A percentile compares a stretch with the other conserved stretches of the same genome.
These are phyloP conservation scores for Hermaeophaga mercurialis DNA, from an alignment of 2,888 invertebrate genomes.

Conservation along the genomic window DNA sequence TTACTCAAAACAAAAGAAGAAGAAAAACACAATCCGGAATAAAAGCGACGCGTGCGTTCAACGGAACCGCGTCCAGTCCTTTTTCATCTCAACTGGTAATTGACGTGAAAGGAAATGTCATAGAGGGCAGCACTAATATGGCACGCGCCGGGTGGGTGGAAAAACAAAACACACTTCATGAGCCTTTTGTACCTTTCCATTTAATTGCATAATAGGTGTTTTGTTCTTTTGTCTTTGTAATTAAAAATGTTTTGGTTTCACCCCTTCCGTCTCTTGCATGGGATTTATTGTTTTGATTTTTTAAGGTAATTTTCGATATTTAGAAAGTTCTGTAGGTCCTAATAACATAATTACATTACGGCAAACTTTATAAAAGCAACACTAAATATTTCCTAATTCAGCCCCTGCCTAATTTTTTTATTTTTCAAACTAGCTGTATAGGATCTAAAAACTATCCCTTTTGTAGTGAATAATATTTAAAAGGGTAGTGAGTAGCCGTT, in stretches of 20 bases:
- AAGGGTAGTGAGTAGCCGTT: slow-evolving; percentile 33
- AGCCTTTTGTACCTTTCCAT: slow-evolving; percentile 31
- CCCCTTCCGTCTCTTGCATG: too few species aligned
- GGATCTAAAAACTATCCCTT: slow-evolving; percentile 1
- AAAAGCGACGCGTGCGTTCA: slow-evolving; percentile 39
- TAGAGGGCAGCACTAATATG: slow-evolving; percentile 42
- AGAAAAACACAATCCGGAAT: slow-evolving; percentile 23
- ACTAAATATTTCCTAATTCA: too few species aligned
- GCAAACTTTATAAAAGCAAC: too few species aligned
- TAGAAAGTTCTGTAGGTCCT: too few species aligned
- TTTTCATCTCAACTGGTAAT: slow-evolving; percentile 37
- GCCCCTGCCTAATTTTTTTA: neutral
- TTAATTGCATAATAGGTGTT: slow-evolving; percentile 48
- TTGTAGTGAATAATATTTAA: slow-evolving; percentile 5
- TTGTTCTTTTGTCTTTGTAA: slow-evolving; percentile 44
- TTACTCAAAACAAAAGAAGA: slow-evolving; percentile 25
- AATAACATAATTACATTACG: too few species aligned
- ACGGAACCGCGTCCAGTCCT: slow-evolving; percentile 34
- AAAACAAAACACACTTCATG: slow-evolving; percentile 39
- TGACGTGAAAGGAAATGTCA: slow-evolving; percentile 41
- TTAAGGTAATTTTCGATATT: too few species aligned
- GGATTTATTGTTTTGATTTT: too few species aligned
- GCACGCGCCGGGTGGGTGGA: slow-evolving; percentile 45
- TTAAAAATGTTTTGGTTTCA: slow-evolving; percentile 38
- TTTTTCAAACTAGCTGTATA: neutral